A percentile compares a stretch with the other conserved stretches of the same genome.
phyloP scores from a whole-genome alignment of 2,888 invertebrate species.

The Zhuqinia jingwanae region DNA sequence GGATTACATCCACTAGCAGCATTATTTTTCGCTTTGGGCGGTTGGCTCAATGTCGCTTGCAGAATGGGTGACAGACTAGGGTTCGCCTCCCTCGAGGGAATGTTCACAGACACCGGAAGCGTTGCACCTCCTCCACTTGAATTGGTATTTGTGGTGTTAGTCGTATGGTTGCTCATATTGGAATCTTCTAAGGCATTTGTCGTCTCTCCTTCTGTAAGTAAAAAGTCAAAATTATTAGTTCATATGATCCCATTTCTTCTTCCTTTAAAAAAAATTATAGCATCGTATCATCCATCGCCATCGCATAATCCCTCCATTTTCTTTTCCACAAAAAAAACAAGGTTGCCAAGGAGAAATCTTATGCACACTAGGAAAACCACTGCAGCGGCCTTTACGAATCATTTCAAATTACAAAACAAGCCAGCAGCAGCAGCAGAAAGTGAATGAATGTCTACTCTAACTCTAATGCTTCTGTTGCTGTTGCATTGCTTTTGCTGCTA shows the following conservation, averaged over 20 bases:
- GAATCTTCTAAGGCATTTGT: slow-evolving; percentile 33
- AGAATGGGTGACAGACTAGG: slow-evolving; percentile 88
- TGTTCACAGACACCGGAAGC: slow-evolving; percentile 80
- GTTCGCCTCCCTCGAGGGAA: slow-evolving; percentile 79
- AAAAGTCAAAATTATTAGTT: background rate
- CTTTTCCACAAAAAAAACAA: too few relatives aligned
- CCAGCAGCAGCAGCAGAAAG: background rate
- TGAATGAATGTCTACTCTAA: too few relatives aligned
- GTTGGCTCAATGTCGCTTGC: slow-evolving; percentile 91
- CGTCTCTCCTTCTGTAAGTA: slow-evolving; percentile 16
- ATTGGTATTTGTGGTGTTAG: slow-evolving; percentile 77
- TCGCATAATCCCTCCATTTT: too few relatives aligned
- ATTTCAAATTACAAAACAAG: background rate
- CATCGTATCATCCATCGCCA: background rate
- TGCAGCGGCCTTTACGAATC: slow-evolving; percentile 26
- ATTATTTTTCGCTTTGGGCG: slow-evolving; percentile 81
- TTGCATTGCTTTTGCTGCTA: too few relatives aligned
- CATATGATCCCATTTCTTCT: background rate
- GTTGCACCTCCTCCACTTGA: slow-evolving; percentile 77
- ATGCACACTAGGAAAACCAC: slow-evolving; percentile 28
- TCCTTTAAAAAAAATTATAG: background rate
- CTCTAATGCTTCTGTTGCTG: background rate
- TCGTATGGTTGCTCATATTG: slow-evolving; percentile 38
- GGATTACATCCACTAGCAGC: background rate
- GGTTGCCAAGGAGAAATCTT: background rate